phyloP scores from a whole-genome alignment of 2,888 invertebrate species.

The Silvanus unidentatus region DNA sequence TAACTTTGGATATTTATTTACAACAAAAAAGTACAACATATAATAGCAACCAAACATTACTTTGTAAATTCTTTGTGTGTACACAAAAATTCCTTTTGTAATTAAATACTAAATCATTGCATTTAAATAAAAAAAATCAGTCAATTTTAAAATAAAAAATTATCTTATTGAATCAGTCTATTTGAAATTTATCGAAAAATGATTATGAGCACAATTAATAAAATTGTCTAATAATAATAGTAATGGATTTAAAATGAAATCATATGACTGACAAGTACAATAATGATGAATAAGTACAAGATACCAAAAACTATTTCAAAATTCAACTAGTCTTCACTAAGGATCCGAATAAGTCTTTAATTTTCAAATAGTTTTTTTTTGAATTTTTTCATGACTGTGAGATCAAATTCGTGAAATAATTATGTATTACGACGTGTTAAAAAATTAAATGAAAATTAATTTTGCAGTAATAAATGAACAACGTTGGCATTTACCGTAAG shows the following conservation, averaged over 20 bases:
- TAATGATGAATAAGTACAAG: constrained; percentile 13
- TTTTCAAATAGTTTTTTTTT: too few relatives aligned
- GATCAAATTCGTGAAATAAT: too few relatives aligned
- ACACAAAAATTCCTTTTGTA: neutral
- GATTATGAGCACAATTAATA: constrained; percentile 15
- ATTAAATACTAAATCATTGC: constrained; percentile 15
- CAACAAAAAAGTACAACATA: too few relatives aligned
- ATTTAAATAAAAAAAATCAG: constrained; percentile 34
- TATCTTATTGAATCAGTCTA: neutral
- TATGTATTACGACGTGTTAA: too few relatives aligned
- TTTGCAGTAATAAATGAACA: too few relatives aligned
- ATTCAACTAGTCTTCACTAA: too few relatives aligned
- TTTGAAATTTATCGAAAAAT: constrained; percentile 3
- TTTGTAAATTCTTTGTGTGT: neutral
- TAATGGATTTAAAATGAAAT: constrained; percentile 18
- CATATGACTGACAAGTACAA: constrained; percentile 10
- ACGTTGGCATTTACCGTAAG: neutral
- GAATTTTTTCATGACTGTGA: too few relatives aligned
- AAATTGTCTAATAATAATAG: too few relatives aligned
- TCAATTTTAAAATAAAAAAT: constrained; percentile 34
- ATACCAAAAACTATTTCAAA: neutral
- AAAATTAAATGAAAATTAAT: too few relatives aligned
- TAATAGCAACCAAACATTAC: too few relatives aligned
- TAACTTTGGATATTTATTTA: too few relatives aligned
- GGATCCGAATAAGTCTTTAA: too few relatives aligned